These are phyloP conservation scores for Malacoraja senta DNA, from an alignment of 2,797 vertebrate genomes.

Conservation along the genomic window DNA sequence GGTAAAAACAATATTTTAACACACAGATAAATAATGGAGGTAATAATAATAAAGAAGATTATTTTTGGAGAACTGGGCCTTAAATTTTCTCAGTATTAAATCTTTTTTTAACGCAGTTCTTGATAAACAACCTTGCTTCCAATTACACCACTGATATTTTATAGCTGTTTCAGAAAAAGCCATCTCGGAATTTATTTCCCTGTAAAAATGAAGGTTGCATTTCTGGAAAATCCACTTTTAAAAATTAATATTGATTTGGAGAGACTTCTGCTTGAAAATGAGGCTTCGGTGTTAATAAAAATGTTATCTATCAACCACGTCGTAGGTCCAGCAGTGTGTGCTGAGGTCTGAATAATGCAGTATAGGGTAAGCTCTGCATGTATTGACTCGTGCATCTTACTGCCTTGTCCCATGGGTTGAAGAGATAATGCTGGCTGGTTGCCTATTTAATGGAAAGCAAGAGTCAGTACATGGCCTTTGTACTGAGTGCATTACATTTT, in stretches of 20 bases:
- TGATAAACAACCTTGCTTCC: background rate
- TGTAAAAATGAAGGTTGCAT: background rate
- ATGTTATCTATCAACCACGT: background rate
- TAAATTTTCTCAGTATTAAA: background rate
- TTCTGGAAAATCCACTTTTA: background rate
- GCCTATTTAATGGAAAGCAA: conserved; percentile 20
- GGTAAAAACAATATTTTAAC: background rate
- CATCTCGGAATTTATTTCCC: background rate
- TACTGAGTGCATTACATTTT: background rate
- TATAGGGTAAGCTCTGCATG: background rate
- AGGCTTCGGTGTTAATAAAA: conserved; percentile 8
- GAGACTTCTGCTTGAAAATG: background rate
- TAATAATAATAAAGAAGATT: background rate
- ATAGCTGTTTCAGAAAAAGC: background rate
- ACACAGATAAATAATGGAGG: background rate
- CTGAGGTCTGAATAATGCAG: background rate
- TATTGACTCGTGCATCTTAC: background rate
- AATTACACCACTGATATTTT: background rate
- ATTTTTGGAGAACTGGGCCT: background rate
- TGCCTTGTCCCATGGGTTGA: background rate
- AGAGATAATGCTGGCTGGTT: conserved; percentile 29
- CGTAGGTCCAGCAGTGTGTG: background rate
- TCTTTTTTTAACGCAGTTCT: background rate
- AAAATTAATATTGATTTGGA: background rate
- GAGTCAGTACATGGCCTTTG: conserved; percentile 10